Evolutionary conservation across 35 echinoderm and acorn worm genomes (phyloP), one percentile per base, ranked within the genome.

Genomic region (Apostichopus californicus): DNA sequence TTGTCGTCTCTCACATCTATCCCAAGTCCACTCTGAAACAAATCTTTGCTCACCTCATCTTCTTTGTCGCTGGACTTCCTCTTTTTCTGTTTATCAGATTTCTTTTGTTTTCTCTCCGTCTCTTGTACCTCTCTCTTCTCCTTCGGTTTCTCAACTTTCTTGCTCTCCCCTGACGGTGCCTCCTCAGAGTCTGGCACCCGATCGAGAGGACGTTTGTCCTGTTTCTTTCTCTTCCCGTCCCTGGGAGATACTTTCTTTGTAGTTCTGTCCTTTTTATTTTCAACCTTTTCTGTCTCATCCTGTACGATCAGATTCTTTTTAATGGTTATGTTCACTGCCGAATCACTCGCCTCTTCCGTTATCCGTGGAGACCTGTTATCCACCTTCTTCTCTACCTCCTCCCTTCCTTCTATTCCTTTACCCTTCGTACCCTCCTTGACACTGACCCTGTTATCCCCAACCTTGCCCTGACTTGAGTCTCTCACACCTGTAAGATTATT

Each of bases 241-340:
- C 15, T 75, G 71, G 14, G 12, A 22, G 7, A 13, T 24, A 18
- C 14, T 22, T n/a, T 75, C 54, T 85, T 85, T 85, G 10, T 9
- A 3, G 17, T 77, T 84, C 91, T 92, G 26, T 82, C 23, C 64
- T 95, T 85, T 90, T 93, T 92, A 24, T 79, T 90, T 86, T 93
- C 93, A 21, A 66, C 56, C 64, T 82, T 94, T 68, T 79, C 65
- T 22, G 90, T 92, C 72, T 89, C 60, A 73, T 94, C 92, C 92
- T 87, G 81, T 14, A 34, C 95, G 66, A 66, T 86, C 56, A 60
- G 85, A 87, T 91, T 91, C 93, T 91, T 94, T 78, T 87, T 71
- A 78, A 57, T 83, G 78, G 80, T 87, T 54, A 11, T 22, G n/a
- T 60, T 60, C 10, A 18, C 55, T 6, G 71, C 11, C n/a, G 15